These are phyloP conservation scores for Furnarius figulus DNA, from an alignment of 2,113 vertebrate genomes.

Conservation along the genomic window DNA sequence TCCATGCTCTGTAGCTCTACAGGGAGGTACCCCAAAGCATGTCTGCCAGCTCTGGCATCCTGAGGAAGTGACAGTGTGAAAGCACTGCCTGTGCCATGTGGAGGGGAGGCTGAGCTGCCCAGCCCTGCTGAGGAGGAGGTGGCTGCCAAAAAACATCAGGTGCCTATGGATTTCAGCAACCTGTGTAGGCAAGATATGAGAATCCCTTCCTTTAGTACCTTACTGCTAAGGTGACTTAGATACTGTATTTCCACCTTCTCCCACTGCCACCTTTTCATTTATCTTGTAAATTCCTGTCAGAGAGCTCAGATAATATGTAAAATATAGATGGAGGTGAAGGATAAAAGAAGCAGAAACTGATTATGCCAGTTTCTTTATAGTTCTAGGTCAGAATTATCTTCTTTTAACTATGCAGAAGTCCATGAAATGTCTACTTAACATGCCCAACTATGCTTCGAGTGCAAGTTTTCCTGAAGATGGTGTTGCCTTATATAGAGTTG, in stretches of 20 bases:
- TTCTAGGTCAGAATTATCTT: not conserved
- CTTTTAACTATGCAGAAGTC: not conserved
- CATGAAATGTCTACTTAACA: not conserved
- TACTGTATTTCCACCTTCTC: not conserved
- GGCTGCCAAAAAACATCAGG: not conserved
- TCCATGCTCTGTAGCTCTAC: not conserved
- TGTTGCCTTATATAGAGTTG: not conserved
- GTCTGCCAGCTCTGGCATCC: rapidly evolving
- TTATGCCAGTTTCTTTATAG: not conserved
- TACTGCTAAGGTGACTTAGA: not conserved
- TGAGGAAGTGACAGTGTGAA: not conserved
- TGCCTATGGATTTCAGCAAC: not conserved
- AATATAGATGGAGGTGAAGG: not conserved
- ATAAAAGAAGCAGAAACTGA: not conserved
- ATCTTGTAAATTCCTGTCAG: not conserved
- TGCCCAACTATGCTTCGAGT: not conserved
- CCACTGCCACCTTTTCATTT: not conserved
- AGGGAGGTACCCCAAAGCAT: not conserved
- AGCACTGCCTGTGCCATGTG: not conserved
- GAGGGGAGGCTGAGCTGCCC: not conserved
- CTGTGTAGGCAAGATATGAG: not conserved
- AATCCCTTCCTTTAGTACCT: not conserved
- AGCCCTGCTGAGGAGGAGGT: not conserved
- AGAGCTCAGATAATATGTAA: not conserved
- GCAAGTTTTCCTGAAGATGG: not conserved